phyloP scores from a whole-genome alignment of 2,888 invertebrate species.

The Cotesia congregata region DNA sequence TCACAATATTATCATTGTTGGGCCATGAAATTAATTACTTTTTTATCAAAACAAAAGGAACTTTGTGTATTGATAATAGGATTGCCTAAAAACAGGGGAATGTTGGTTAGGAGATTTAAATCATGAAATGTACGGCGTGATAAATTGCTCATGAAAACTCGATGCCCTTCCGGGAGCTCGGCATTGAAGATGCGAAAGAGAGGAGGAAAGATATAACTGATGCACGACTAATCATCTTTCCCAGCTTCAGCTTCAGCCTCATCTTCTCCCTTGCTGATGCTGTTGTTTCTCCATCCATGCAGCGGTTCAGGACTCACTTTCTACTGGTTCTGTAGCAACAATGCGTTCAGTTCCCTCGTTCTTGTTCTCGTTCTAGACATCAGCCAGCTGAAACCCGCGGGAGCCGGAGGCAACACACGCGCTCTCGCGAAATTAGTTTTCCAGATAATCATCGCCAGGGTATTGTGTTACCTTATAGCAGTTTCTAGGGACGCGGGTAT shows the following conservation, averaged over 20 bases:
- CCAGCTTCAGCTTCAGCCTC: conserved; percentile 61
- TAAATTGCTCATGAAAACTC: conserved; percentile 25
- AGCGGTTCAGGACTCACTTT: conserved; percentile 43
- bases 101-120: neutral
- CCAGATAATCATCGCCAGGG: conserved; percentile 69
- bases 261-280: conserved; percentile 28
- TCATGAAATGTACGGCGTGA: neutral
- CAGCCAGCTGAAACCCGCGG: conserved; percentile 27
- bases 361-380: conserved; percentile 23
- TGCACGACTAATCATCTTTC: conserved; percentile 60
- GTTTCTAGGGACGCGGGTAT: conserved; percentile 49
- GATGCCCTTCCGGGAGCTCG: conserved; percentile 29
- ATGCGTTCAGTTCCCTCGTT: conserved; percentile 38
- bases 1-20: conserved; percentile 2
- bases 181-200: conserved; percentile 19
- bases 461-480: conserved; percentile 63
- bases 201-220: conserved; percentile 37
- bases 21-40: neutral
- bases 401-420: conserved; percentile 53
- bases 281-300: conserved; percentile 29
- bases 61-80: too few relatives aligned
- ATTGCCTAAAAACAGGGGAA: neutral
- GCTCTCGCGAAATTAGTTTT: conserved; percentile 69
- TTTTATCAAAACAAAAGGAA: neutral
- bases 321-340: conserved; percentile 42